phyloP scores from a whole-genome alignment of 2,113 vertebrate genomes.

The Ictalurus punctatus region DNA sequence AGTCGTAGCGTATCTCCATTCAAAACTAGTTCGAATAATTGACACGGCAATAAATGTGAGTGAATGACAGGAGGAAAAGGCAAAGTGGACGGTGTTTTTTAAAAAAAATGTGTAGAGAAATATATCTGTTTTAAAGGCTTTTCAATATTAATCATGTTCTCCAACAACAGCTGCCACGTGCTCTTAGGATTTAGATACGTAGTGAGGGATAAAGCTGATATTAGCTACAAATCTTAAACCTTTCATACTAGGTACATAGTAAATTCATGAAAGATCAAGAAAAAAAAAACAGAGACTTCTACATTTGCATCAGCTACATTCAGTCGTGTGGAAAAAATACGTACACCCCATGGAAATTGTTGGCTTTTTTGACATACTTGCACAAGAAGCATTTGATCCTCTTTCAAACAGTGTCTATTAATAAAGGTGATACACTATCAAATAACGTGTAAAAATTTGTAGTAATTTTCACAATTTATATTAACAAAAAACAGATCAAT shows the following conservation, averaged over 20 bases:
- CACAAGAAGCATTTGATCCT: no score
- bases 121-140: not conserved
- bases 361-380: no score
- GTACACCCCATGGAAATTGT: no score
- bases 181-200: not conserved
- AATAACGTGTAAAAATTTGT: no score
- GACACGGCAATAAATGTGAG: not conserved
- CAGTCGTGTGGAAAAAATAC: no score
- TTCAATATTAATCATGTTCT: not conserved
- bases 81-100: not conserved
- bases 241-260: not conserved
- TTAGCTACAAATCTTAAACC: not conserved
- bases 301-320: no score
- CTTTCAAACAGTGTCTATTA: no score
- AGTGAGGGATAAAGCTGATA: not conserved
- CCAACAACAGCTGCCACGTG: not conserved
- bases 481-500: no score
- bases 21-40: conserved; percentile 4
- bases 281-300: no score
- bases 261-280: no score
- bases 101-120: not conserved
- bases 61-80: not conserved
- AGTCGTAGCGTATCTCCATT: not conserved
- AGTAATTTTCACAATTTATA: no score
- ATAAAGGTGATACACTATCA: no score